phyloP scores from a whole-genome alignment of 2,888 invertebrate species.

The Tridacna crocea region DNA sequence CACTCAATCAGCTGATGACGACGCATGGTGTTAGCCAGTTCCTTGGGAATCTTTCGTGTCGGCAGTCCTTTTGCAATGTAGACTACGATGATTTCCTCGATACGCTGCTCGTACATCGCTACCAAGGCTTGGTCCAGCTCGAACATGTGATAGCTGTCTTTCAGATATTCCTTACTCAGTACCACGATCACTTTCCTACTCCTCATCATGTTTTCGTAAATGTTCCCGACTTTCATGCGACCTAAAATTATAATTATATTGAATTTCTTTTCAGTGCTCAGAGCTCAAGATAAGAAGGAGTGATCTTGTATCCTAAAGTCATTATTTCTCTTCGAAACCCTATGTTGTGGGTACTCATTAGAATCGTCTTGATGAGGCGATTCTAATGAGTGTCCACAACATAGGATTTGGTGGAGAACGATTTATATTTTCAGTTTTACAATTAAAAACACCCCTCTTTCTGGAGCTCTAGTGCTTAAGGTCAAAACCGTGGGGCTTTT shows the following conservation, averaged over 20 bases:
- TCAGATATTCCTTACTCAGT: constrained; percentile 60
- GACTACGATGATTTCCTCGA: constrained; percentile 62
- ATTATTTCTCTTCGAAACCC: no score
- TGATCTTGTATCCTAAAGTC: no score
- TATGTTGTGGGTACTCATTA: no score
- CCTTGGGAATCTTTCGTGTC: constrained; percentile 54
- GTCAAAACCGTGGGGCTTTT: no score
- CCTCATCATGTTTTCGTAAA: constrained; percentile 56
- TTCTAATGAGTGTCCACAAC: no score
- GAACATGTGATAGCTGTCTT: constrained; percentile 51
- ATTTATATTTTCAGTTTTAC: no score
- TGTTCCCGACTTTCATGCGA: constrained; percentile 38
- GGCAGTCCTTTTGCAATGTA: constrained; percentile 54
- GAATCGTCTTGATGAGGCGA: no score
- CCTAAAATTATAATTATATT: constrained; percentile 32
- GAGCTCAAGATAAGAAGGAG: no score
- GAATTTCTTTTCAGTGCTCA: no score
- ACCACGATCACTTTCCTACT: constrained; percentile 66
- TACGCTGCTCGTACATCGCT: constrained; percentile 32
- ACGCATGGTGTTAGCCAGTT: constrained; percentile 55
- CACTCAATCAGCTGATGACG: constrained; percentile 61
- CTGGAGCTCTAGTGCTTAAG: no score
- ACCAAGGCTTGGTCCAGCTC: constrained; percentile 57
- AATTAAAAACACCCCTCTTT: no score
- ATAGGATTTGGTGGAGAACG: no score